These are phyloP conservation scores for Motacilla tschutschensis DNA, from an alignment of 2,113 vertebrate species.

Conservation along the genomic window DNA sequence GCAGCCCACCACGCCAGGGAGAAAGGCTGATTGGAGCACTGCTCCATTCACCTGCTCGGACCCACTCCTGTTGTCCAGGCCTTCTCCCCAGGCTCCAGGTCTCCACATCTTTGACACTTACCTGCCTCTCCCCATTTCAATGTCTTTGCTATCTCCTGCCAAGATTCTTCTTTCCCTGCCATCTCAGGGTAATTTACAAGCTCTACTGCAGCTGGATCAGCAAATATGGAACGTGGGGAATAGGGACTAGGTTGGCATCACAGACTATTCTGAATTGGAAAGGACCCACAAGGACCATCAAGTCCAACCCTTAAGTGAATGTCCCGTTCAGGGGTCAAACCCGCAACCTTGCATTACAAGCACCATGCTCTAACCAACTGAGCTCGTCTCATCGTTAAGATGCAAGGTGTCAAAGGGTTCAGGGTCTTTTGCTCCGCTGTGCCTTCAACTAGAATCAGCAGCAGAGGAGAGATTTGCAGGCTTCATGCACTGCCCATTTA, in stretches of 20 bases:
- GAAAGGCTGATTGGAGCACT: neutral
- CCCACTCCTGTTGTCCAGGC: rapidly evolving
- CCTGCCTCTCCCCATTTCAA: neutral
- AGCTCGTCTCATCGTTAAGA: neutral
- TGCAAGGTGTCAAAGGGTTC: neutral
- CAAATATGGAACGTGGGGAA: neutral
- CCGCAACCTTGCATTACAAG: neutral
- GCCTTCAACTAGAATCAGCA: neutral
- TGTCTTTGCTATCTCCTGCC: neutral
- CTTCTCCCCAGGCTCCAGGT: neutral
- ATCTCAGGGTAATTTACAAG: neutral
- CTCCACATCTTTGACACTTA: neutral
- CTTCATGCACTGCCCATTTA: neutral
- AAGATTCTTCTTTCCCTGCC: neutral
- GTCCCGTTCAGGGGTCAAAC: neutral
- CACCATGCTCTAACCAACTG: neutral
- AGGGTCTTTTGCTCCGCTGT: neutral
- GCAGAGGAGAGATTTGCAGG: neutral
- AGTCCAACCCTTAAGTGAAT: neutral
- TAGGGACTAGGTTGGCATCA: neutral
- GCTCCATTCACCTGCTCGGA: neutral
- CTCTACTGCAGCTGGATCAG: neutral
- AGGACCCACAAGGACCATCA: neutral
- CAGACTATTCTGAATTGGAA: neutral
- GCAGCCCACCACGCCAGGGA: rapidly evolving